Evolutionary conservation across 2,888 invertebrate species (phyloP).

Genomic region (Netelia inedita): DNA sequence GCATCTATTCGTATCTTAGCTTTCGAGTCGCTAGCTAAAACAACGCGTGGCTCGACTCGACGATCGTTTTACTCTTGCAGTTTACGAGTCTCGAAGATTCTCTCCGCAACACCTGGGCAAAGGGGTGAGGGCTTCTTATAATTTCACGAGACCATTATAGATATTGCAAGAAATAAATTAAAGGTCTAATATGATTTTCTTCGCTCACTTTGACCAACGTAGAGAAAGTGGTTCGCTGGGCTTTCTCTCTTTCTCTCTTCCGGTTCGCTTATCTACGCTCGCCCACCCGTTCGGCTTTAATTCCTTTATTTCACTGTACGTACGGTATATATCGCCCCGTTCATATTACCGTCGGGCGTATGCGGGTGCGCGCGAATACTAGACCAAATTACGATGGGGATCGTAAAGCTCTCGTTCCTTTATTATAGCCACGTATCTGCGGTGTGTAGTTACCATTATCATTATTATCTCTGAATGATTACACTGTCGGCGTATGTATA

Average conservation of each 20-base stretch:
- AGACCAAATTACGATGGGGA: conserved; percentile 29
- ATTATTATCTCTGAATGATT: conserved; percentile 52
- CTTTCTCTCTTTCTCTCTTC: conserved; percentile 26
- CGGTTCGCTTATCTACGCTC: conserved; percentile 62
- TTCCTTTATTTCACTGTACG: conserved; percentile 38
- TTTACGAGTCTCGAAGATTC: conserved; percentile 81
- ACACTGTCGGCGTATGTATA: not conserved
- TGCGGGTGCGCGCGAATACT: conserved; percentile 5
- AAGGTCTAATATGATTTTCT: conserved; percentile 77
- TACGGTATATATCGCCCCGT: not conserved
- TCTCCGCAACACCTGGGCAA: conserved; percentile 79
- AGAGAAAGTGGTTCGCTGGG: not conserved
- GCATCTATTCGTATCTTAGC: no score
- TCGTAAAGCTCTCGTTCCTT: conserved; percentile 44
- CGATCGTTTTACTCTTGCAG: conserved; percentile 55
- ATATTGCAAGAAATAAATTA: conserved; percentile 77
- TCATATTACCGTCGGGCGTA: not conserved
- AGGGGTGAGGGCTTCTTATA: conserved; percentile 71
- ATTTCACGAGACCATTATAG: conserved; percentile 77
- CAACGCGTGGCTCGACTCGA: no score
- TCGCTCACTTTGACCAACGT: conserved; percentile 62
- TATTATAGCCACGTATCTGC: conserved; percentile 35
- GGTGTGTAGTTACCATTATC: conserved; percentile 47
- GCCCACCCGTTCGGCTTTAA: conserved; percentile 60
- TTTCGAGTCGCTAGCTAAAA: no score